A percentile compares a stretch with the other conserved stretches of the same genome.
phyloP scores from a whole-genome alignment of 2,888 invertebrate genomes.

The Harpagoxenus sublaevis region DNA sequence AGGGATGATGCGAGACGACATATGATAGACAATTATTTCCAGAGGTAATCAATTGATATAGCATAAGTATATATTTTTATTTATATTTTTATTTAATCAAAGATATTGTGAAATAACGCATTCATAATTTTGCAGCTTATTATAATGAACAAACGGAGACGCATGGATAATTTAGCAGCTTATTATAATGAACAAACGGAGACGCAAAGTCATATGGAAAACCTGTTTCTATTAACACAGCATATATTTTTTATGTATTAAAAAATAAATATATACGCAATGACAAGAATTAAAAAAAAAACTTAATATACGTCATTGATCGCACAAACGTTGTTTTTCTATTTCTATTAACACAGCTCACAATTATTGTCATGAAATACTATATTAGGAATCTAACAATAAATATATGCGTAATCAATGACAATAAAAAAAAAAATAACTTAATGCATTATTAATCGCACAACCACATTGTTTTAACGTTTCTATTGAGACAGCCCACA shows the following conservation, averaged over 20 bases:
- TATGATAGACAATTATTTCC: too few relatives aligned
- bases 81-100: slow-evolving; percentile 5
- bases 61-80: neutral
- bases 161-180: slow-evolving; percentile 10
- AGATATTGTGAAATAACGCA: neutral
- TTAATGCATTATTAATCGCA: too few relatives aligned
- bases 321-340: neutral
- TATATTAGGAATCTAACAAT: too few relatives aligned
- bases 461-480: too few relatives aligned
- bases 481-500: neutral
- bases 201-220: neutral
- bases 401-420: too few relatives aligned
- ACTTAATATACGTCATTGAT: neutral
- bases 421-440: too few relatives aligned
- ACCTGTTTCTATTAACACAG: neutral
- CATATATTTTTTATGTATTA: neutral
- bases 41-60: slow-evolving; percentile 6
- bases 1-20: too few relatives aligned
- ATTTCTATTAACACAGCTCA: too few relatives aligned
- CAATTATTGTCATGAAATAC: too few relatives aligned
- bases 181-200: slow-evolving; percentile 7
- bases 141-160: too few relatives aligned
- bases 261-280: neutral
- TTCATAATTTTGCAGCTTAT: too few relatives aligned
- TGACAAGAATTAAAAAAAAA: neutral